Evolutionary conservation across 2,113 vertebrate genomes (phyloP).

Genomic region (Lagopus leucura): DNA sequence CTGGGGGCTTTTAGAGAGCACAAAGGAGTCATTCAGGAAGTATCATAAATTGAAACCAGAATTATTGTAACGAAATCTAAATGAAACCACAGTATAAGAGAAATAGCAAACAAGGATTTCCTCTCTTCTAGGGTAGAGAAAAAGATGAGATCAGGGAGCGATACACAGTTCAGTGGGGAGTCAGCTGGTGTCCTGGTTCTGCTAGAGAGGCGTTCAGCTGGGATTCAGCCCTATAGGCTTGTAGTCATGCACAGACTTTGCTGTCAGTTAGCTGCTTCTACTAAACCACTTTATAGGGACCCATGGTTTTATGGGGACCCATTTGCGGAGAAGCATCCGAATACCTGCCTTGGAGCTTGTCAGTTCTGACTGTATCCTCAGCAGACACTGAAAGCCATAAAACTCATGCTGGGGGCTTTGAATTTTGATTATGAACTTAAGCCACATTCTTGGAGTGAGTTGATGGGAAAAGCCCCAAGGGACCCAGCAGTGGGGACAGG

Average conservation of each 20-base stretch:
- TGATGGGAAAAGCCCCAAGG: constrained; percentile 15
- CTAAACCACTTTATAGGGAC: constrained; percentile 17
- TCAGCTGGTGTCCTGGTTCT: neutral
- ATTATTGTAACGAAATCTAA: constrained; percentile 24
- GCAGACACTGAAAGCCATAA: constrained; percentile 52
- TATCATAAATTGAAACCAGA: neutral
- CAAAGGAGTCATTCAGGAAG: neutral
- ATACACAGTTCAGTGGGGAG: neutral
- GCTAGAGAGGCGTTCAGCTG: neutral
- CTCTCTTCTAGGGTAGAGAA: neutral
- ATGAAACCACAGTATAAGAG: neutral
- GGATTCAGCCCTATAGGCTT: neutral
- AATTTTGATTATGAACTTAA: constrained; percentile 59
- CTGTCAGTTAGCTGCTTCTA: constrained; percentile 34
- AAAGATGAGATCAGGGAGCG: neutral
- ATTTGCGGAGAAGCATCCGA: constrained; percentile 49
- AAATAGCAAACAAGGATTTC: constrained; percentile 17
- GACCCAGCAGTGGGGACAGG: neutral
- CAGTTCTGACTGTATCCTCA: constrained; percentile 57
- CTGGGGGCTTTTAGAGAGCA: neutral
- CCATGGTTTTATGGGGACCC: constrained; percentile 21
- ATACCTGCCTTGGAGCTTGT: constrained; percentile 55
- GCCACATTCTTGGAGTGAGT: constrained; percentile 43
- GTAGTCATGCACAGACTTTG: neutral
- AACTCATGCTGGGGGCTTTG: constrained; percentile 59